Evolutionary conservation across 53 echinoderm and acorn worm genomes (phyloP), one percentile per base, ranked within the genome.

Genomic region (Echinarachnius parma): DNA sequence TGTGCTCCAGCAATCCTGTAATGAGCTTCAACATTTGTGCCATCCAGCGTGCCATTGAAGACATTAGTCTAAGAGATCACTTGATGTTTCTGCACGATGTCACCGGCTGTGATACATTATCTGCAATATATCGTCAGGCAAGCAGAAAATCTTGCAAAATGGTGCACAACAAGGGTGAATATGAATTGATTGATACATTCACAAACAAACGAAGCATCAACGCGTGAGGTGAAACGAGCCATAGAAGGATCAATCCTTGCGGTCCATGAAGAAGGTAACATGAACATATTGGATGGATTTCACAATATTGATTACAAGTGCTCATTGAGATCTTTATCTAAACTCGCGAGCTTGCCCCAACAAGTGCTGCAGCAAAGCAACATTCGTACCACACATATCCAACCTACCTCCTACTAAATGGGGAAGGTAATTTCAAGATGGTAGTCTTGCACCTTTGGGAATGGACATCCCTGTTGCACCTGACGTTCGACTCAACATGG

Each of bases 21-120:
- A 78, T 15, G 7, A 53, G 64, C 14, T 78, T 64, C 50, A 42
- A 47, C 46, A 63, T 77, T 77, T 28, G 33, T 48, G 78, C 64
- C 30, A 78, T 78, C 55, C 79, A 79, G 57, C 34, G 66, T 54
- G 78, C 64, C 24, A 23, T 66, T 35, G 66, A 66, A 3, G 44
- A 79, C 32, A 78, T 65, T n/a, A n/a, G n/a, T n/a, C n/a, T n/a
- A n/a, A 78, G 27, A 53, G 10, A 78, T 49, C 52, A 79, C 79
- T 53, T 79, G 37, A 36, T 79, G 67, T 79, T 26, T 35, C 34
- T 79, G 11, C 55, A 66, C 48, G 79, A 54, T 39, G 46, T 66
- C 4, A 66, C 79, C 53, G 79, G 58, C 2, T 79, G 66, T 36
- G 79, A 79, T 49, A 79, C 79, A 19, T 53, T 79, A 7, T 79